phyloP scores from a whole-genome alignment of 2,113 vertebrate genomes.

The Triplophysa dalaica region DNA sequence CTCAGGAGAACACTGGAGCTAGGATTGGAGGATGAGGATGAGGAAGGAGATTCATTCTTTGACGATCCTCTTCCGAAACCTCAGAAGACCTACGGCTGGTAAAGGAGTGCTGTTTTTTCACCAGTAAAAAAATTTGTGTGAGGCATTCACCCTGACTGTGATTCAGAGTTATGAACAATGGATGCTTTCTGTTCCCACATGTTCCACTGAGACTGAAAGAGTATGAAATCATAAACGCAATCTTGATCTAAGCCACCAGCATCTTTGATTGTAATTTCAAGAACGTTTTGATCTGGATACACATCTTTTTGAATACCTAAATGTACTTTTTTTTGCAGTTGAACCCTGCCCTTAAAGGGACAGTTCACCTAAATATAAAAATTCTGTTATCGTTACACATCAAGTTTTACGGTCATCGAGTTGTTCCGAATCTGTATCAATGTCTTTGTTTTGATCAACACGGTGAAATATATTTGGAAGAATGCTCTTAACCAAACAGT shows the following conservation, averaged over 20 bases:
- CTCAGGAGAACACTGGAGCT: slow-evolving; percentile 62
- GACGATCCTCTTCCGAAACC: slow-evolving; percentile 90
- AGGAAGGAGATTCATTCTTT: slow-evolving; percentile 91
- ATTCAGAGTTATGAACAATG: background rate
- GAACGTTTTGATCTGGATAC: background rate
- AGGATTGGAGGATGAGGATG: slow-evolving; percentile 72
- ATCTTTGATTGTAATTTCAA: slow-evolving; percentile 11
- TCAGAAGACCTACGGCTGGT: slow-evolving; percentile 85
- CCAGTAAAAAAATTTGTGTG: background rate
- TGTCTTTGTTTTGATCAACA: too few relatives aligned
- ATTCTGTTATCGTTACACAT: too few relatives aligned
- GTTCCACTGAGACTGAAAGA: background rate
- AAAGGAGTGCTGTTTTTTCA: slow-evolving; percentile 54
- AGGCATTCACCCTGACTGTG: background rate
- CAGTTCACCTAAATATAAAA: too few relatives aligned
- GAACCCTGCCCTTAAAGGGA: background rate
- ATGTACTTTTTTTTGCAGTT: slow-evolving; percentile 1
- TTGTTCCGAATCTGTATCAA: too few relatives aligned
- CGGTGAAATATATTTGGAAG: too few relatives aligned
- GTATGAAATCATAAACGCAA: background rate
- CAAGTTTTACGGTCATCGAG: too few relatives aligned
- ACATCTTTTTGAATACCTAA: background rate
- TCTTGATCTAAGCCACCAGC: background rate
- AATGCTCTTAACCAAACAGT: too few relatives aligned
- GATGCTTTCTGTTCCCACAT: background rate